Conservation (phyloP, 2,113 vertebrate species). For the Salvelinus sp. region DNA sequence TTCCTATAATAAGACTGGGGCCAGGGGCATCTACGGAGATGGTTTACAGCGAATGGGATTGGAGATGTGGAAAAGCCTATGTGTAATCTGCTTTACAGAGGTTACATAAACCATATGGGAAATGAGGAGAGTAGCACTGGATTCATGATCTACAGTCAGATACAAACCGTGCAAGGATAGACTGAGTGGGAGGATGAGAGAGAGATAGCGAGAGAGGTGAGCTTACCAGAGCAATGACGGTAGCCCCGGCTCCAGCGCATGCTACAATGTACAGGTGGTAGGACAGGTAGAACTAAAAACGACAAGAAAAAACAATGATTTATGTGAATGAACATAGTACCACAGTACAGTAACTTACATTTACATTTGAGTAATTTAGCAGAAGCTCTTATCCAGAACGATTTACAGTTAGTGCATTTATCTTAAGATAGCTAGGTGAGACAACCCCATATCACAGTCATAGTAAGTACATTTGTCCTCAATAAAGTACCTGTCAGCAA, state of each 20-base stretch:
- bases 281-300: conserved; percentile 92
- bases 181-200: conserved; percentile 31
- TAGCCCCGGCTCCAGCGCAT: conserved; percentile 95
- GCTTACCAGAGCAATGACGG: conserved; percentile 97
- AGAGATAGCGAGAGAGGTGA: background rate
- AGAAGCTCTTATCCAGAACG: too few relatives aligned
- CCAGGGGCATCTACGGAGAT: conserved; percentile 53
- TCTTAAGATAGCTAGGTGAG: too few relatives aligned
- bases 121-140: conserved; percentile 47
- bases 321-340: background rate
- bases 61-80: conserved; percentile 37
- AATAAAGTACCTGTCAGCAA: too few relatives aligned
- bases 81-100: conserved; percentile 18
- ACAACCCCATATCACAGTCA: too few relatives aligned
- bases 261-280: conserved; percentile 98
- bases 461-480: too few relatives aligned
- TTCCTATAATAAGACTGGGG: conserved; percentile 23
- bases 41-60: conserved; percentile 54
- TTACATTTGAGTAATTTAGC: too few relatives aligned
- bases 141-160: conserved; percentile 39
- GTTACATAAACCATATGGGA: conserved; percentile 50
- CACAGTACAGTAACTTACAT: too few relatives aligned
- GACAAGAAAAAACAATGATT: background rate
- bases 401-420: too few relatives aligned
- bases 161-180: conserved; percentile 53